phyloP scores from a whole-genome alignment of 2,888 invertebrate genomes.

The Nycteola revayana region DNA sequence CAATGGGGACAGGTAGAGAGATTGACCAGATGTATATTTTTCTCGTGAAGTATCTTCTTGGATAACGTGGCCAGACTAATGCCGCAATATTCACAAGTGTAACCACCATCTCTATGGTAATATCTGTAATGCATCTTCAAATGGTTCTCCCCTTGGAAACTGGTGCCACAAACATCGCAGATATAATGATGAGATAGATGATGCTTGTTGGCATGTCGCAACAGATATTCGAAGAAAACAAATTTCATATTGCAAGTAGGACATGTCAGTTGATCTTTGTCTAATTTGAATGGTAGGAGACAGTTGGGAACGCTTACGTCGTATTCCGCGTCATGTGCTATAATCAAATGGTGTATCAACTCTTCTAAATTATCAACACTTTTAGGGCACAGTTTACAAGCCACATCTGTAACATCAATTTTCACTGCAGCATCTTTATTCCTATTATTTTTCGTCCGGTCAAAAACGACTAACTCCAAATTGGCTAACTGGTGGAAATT shows the following conservation, averaged over 20 bases:
- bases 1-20: conserved; percentile 65
- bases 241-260: conserved; percentile 70
- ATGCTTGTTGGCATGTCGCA: conserved; percentile 70
- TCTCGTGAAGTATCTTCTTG: conserved; percentile 70
- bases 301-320: conserved; percentile 69
- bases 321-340: conserved; percentile 72
- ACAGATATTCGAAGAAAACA: conserved; percentile 67
- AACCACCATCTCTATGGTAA: conserved; percentile 70
- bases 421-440: conserved; percentile 73
- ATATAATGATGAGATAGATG: conserved; percentile 73
- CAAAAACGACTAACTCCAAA: conserved; percentile 61
- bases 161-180: conserved; percentile 72
- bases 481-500: conserved; percentile 58
- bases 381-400: conserved; percentile 61
- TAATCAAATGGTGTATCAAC: conserved; percentile 67
- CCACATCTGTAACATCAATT: conserved; percentile 64
- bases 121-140: conserved; percentile 74
- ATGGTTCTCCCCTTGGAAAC: conserved; percentile 75
- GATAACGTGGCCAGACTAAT: conserved; percentile 69
- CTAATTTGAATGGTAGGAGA: conserved; percentile 65
- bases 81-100: conserved; percentile 71
- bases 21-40: conserved; percentile 66
- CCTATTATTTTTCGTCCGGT: conserved; percentile 67
- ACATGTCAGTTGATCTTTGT: conserved; percentile 64
- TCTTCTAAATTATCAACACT: conserved; percentile 57